Percentiles rank a stretch among this genome's conserved stretches.
Conservation (phyloP, 2,797 vertebrate species). For the Sebastes trivittatus region DNA sequence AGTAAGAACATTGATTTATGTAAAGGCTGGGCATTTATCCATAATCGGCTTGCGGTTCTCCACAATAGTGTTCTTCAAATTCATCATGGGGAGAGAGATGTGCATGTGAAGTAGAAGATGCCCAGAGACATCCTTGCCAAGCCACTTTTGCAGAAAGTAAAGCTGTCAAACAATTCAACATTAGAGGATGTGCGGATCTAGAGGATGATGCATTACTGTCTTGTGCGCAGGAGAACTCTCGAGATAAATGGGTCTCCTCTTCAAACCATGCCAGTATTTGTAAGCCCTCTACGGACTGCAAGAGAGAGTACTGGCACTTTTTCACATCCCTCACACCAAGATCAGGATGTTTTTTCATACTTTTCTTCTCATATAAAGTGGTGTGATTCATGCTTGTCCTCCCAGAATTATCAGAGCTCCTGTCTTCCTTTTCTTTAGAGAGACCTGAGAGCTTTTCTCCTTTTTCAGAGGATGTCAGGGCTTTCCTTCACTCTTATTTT, state of each 20-base stretch:
- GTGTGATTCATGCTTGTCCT: neutral
- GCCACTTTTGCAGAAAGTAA: conserved; percentile 5
- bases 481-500: conserved; percentile 6
- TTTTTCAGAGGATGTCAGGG: neutral
- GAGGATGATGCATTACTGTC: conserved; percentile 34
- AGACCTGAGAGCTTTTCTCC: neutral
- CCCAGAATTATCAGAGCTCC: neutral
- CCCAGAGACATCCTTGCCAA: conserved; percentile 19
- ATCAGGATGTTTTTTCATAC: neutral
- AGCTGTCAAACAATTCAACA: conserved; percentile 36
- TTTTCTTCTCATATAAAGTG: neutral
- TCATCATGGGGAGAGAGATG: conserved; percentile 31
- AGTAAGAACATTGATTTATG: conserved; percentile 55
- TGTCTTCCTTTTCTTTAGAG: neutral
- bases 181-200: conserved; percentile 31
- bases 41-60: conserved; percentile 36
- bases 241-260: neutral
- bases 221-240: conserved; percentile 8
- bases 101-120: conserved; percentile 31
- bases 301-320: neutral
- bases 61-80: conserved; percentile 33
- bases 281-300: neutral
- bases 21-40: conserved; percentile 45
- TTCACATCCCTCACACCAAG: conserved; percentile 12
- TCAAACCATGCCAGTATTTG: conserved; percentile 3